Evolutionary conservation across 2,797 vertebrate genomes (phyloP).

Genomic region (Vultur gryphus): DNA sequence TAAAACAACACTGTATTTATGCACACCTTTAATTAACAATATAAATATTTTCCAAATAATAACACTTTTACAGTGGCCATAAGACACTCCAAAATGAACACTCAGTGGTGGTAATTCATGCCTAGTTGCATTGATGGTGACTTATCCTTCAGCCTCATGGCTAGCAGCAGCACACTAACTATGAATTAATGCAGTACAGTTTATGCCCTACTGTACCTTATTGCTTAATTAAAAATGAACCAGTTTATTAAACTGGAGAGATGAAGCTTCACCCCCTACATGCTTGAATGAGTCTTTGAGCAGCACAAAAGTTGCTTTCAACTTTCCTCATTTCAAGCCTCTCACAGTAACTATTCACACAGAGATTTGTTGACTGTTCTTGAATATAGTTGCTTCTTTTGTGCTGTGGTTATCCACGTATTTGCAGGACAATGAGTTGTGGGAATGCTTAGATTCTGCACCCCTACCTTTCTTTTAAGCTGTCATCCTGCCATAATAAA

Average conservation of each 20-base stretch:
- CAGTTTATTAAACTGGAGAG: conserved; percentile 26
- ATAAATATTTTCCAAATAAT: background rate
- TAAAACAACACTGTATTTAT: background rate
- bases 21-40: background rate
- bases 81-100: background rate
- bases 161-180: background rate
- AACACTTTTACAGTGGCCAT: background rate
- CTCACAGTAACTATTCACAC: background rate
- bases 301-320: background rate
- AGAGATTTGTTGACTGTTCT: conserved; percentile 38
- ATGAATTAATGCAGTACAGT: background rate
- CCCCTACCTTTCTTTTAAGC: background rate
- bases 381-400: background rate
- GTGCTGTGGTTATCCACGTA: background rate
- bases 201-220: background rate
- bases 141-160: background rate
- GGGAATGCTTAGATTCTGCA: background rate
- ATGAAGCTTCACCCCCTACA: background rate
- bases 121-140: background rate
- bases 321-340: background rate
- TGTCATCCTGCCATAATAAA: background rate
- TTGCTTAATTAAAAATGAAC: conserved; percentile 52
- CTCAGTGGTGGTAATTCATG: background rate
- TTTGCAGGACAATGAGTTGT: conserved; percentile 22
- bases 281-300: conserved; percentile 3